phyloP scores from a whole-genome alignment of 2,797 vertebrate genomes.

The Sternarchorhynchus goeldii region DNA sequence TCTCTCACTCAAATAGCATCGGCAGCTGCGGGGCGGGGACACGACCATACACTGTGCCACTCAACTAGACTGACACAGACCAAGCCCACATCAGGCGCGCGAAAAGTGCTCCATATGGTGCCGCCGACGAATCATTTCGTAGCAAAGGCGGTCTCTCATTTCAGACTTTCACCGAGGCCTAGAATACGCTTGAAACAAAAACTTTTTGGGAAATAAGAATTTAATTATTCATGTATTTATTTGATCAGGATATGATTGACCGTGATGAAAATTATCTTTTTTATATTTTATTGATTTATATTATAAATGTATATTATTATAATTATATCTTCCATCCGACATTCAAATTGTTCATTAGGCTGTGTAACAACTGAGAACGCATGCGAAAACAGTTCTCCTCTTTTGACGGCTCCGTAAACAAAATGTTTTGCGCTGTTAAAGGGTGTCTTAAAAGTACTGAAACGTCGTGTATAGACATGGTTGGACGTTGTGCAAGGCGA shows the following conservation, averaged over 20 bases:
- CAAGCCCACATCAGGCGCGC: slow-evolving; percentile 49
- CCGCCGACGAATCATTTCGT: slow-evolving; percentile 44
- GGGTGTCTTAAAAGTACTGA: not conserved
- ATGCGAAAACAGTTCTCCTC: no score
- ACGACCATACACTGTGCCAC: slow-evolving; percentile 58
- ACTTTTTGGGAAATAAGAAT: no score
- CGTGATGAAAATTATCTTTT: not conserved
- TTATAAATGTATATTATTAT: no score
- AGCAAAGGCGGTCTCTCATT: slow-evolving; percentile 38
- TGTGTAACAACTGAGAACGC: no score
- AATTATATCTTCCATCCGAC: no score
- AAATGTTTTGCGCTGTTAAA: no score
- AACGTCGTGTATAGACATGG: slow-evolving; percentile 37
- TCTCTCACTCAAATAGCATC: slow-evolving; percentile 86
- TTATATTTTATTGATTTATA: not conserved
- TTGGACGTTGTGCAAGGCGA: slow-evolving; percentile 49
- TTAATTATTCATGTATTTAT: no score
- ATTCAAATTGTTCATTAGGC: no score
- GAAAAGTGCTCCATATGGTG: not conserved
- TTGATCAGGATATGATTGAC: not conserved
- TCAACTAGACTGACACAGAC: slow-evolving; percentile 71
- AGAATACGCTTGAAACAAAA: no score
- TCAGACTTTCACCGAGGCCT: slow-evolving; percentile 4
- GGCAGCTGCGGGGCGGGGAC: slow-evolving; percentile 72
- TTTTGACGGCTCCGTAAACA: no score